Base-by-base conservation (phyloP, 1,140 invertebrate species). In the Sarcophaga bullata region DNA sequence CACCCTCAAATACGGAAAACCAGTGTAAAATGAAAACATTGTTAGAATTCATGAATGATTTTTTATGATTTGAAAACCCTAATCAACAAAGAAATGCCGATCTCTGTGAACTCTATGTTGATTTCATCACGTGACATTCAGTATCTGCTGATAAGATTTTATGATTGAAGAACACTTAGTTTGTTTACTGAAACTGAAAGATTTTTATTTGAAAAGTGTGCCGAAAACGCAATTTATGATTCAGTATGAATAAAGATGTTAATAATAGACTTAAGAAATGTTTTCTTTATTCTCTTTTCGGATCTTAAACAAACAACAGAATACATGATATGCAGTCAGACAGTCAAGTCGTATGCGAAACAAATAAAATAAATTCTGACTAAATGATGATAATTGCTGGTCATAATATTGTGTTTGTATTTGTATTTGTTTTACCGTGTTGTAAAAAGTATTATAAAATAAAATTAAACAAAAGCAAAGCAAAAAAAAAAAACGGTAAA, bases 141-240 rank as follows among this genome's bases (percentile, higher is more conserved):
- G 25, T 37, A 37, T 37, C 25, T 37, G 1, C 4, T 37, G 25
- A 37, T 37, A 37, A 37, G 25, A 37, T 37, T 37, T 37, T 37
- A 37, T 37, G 25, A 37, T 37, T 37, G 25, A 37, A 37, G 25
- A 37, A 37, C 25, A 1, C 25, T 2, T 4, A 37, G 25, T 37
- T 2, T 37, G 25, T 37, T 37, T 37, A 37, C 25, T 37, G 25
- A 37, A 37, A 58, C 1, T n/a, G 6, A n/a, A 7, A n/a, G 0
- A n/a, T 58, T 58, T 58, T 58, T 58, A 58, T 58, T 58, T 58
- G 8, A 58, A 58, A 58, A 58, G 54, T 58, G 54, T 58, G 54
- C 13, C 54, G 13, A 58, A 13, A 58, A 58, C 54, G 54, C 15
- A 13, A 58, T 58, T 58, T n/a, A n/a, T 1, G n/a, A 58, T 13